Conservation (phyloP, 2,797 vertebrate species). For the Emydoidea blandingii region DNA sequence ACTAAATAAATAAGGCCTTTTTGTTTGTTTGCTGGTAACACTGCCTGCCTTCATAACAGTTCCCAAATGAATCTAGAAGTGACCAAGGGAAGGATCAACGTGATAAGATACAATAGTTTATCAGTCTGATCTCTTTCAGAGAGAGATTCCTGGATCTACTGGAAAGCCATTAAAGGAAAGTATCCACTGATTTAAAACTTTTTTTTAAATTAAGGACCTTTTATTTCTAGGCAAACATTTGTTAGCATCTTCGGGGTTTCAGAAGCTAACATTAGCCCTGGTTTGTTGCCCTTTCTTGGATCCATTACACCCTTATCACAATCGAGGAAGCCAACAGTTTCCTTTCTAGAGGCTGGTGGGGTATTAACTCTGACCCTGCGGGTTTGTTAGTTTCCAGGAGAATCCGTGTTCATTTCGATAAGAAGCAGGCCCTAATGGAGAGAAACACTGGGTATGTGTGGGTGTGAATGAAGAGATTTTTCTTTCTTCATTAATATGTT, state of each 20-base stretch:
- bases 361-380: constrained; percentile 65
- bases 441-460: constrained; percentile 50
- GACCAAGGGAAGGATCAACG: constrained; percentile 12
- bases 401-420: constrained; percentile 55
- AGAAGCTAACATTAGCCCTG: constrained; percentile 43
- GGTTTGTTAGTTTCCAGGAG: constrained; percentile 66
- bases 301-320: constrained; percentile 69
- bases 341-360: constrained; percentile 52
- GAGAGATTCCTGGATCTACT: not conserved
- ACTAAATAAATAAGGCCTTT: constrained; percentile 61
- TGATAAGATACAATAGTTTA: not conserved
- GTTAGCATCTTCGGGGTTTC: constrained; percentile 45
- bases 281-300: constrained; percentile 62
- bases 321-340: constrained; percentile 71
- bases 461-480: constrained; percentile 20
- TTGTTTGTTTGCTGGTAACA: not conserved
- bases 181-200: not conserved
- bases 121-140: constrained; percentile 6
- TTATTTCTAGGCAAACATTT: constrained; percentile 47
- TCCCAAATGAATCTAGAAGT: constrained; percentile 16
- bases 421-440: constrained; percentile 55
- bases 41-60: constrained; percentile 38
- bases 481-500: constrained; percentile 47
- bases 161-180: constrained; percentile 5
- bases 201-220: constrained; percentile 4